Percentiles rank a stretch among this genome's conserved stretches.
phyloP scores from a whole-genome alignment of 2,797 vertebrate genomes.

The Lemur catta region DNA sequence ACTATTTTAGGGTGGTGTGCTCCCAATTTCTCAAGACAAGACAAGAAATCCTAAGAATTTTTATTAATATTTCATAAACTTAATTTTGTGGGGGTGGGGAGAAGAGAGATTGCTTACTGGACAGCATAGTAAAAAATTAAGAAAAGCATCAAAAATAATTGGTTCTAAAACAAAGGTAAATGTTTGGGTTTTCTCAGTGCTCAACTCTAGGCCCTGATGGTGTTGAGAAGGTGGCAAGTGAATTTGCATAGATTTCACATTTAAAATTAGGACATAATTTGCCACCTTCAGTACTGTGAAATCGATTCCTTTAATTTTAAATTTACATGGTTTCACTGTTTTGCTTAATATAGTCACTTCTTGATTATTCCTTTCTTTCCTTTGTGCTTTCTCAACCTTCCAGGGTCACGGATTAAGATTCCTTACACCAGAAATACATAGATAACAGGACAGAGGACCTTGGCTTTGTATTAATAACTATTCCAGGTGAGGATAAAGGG shows the following conservation, averaged over 20 bases:
- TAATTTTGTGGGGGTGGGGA: neutral
- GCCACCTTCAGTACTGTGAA: neutral
- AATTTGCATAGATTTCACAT: constrained; percentile 30
- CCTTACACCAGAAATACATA: neutral
- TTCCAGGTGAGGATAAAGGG: constrained; percentile 25
- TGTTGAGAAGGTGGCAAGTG: neutral
- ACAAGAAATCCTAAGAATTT: neutral
- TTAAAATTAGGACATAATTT: constrained; percentile 17
- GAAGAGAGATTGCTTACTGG: neutral
- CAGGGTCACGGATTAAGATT: neutral
- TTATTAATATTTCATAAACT: neutral
- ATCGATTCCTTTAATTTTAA: neutral
- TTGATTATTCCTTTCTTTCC: constrained; percentile 13
- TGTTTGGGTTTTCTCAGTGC: neutral
- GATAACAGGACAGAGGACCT: neutral
- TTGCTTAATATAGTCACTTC: constrained; percentile 29
- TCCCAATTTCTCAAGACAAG: neutral
- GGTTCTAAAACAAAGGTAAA: neutral
- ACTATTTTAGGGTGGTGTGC: neutral
- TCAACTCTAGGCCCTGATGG: neutral
- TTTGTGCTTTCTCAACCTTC: neutral
- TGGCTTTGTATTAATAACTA: neutral
- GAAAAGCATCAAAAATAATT: neutral
- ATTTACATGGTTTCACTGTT: neutral
- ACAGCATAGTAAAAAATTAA: neutral